Evolutionary conservation across 2,113 vertebrate genomes (phyloP).

Genomic region (Chamaea fasciata): DNA sequence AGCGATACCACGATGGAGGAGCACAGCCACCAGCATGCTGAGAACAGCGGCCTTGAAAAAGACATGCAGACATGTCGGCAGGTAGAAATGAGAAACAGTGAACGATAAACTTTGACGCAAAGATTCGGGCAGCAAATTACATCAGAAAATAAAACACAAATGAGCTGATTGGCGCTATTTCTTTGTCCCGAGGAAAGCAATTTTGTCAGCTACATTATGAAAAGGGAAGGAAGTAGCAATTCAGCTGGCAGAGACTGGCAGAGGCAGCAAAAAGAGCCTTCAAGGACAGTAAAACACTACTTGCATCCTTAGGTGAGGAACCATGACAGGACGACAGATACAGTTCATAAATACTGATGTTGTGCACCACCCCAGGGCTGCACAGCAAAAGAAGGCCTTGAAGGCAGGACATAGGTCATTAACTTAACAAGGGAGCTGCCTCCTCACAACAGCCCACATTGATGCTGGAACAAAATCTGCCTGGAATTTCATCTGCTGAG

Average conservation of each 20-base stretch:
- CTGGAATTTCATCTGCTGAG: not conserved
- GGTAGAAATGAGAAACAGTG: not conserved
- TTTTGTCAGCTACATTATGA: slow-evolving; percentile 20
- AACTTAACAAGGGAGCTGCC: not conserved
- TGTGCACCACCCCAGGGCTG: not conserved
- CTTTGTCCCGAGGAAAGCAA: not conserved
- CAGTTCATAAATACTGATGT: not conserved
- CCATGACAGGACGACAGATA: not conserved
- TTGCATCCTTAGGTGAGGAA: not conserved
- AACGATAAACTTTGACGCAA: not conserved
- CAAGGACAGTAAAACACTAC: not conserved
- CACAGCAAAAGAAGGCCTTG: not conserved
- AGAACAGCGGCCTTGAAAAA: not conserved
- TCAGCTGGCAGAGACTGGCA: slow-evolving; percentile 20
- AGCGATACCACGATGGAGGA: not conserved
- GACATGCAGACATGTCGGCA: not conserved
- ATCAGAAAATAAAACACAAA: slow-evolving; percentile 4
- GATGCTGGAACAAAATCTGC: not conserved
- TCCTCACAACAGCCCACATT: not conserved
- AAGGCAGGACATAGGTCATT: not conserved
- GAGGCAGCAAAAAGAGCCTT: slow-evolving; percentile 4
- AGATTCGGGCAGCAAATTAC: not conserved
- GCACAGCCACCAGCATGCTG: not conserved
- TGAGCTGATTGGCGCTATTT: not conserved
- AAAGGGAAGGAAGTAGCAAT: slow-evolving; percentile 14